phyloP scores from a whole-genome alignment of 2,888 invertebrate species.

The Spisula solida region DNA sequence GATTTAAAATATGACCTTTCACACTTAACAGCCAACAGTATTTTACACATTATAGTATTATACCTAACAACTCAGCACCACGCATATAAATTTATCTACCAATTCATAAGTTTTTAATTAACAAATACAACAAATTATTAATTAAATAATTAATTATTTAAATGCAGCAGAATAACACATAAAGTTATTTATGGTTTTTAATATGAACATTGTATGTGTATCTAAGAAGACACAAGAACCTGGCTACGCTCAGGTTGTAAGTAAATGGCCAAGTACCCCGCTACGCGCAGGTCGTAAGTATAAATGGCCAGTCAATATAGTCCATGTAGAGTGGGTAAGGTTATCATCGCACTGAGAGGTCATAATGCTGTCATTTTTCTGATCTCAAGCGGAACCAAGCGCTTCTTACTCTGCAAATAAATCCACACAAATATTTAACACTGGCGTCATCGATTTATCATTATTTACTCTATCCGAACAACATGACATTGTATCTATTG shows the following conservation, averaged over 20 bases:
- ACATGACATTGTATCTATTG: not conserved
- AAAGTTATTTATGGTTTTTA: not conserved
- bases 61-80: conserved; percentile 11
- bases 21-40: not conserved
- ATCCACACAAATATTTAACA: conserved; percentile 39
- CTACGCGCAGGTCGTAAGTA: not conserved
- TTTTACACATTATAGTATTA: not conserved
- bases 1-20: conserved; percentile 12
- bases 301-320: conserved; percentile 15
- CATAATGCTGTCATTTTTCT: conserved; percentile 80
- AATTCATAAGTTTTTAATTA: not conserved
- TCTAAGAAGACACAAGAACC: conserved; percentile 10
- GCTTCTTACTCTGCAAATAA: conserved; percentile 84
- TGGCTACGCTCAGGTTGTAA: not conserved
- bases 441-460: not conserved
- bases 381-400: conserved; percentile 80
- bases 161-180: conserved; percentile 25
- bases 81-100: conserved; percentile 21
- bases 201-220: not conserved
- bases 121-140: conserved; percentile 22
- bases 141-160: conserved; percentile 2
- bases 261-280: not conserved
- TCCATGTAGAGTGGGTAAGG: conserved; percentile 27
- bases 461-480: not conserved
- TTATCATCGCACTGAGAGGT: conserved; percentile 38